A percentile compares a stretch with the other conserved stretches of the same genome.
These are phyloP conservation scores for Saimiri boliviensis DNA, from an alignment of 2,113 vertebrate species.

Conservation along the genomic window DNA sequence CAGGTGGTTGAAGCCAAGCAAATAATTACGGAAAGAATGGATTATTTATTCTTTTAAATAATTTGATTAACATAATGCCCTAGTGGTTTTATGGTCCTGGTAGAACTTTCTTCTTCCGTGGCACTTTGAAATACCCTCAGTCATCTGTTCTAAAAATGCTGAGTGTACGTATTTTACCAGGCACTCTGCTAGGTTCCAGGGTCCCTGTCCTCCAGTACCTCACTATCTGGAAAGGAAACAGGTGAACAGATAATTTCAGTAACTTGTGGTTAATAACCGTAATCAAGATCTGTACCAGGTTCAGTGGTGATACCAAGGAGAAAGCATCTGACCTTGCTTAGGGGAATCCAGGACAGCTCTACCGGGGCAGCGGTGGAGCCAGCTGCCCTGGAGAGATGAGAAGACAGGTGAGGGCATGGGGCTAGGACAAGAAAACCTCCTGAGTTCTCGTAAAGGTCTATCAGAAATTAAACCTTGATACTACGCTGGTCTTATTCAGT, in stretches of 20 bases:
- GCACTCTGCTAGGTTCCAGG: background rate
- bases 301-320: background rate
- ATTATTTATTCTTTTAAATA: background rate
- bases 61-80: background rate
- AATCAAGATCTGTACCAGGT: constrained; percentile 28
- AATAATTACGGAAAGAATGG: background rate
- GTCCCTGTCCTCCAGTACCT: background rate
- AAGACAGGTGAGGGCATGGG: background rate
- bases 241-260: background rate
- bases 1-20: background rate
- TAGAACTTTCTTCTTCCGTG: background rate
- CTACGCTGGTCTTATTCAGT: background rate
- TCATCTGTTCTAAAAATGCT: background rate
- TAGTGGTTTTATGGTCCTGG: background rate
- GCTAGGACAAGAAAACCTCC: background rate
- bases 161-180: background rate
- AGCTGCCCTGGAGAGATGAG: no score
- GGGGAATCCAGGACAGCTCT: background rate
- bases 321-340: background rate
- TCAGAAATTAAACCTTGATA: background rate
- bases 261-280: background rate
- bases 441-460: background rate
- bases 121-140: background rate
- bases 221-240: background rate
- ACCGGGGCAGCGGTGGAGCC: background rate